Evolutionary conservation across 2,113 vertebrate genomes (phyloP).

Genomic region (Percina caprodes): DNA sequence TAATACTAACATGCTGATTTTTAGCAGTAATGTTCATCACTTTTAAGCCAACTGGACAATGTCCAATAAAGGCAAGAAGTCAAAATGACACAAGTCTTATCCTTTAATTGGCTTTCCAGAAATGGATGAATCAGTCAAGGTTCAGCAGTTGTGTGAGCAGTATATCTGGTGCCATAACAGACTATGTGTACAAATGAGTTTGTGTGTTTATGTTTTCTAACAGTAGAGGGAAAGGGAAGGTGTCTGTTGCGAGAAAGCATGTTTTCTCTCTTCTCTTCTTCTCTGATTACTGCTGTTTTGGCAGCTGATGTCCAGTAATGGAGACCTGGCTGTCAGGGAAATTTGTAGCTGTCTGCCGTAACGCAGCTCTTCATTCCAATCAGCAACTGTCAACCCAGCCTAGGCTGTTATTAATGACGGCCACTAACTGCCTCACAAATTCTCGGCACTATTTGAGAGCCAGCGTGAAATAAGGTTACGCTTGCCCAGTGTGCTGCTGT

Average conservation of each 20-base stretch:
- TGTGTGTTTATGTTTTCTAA: conserved; percentile 58
- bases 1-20: not conserved
- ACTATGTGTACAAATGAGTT: conserved; percentile 33
- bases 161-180: conserved; percentile 1
- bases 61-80: conserved; percentile 14
- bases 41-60: not conserved
- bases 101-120: not conserved
- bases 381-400: conserved; percentile 79
- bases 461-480: conserved; percentile 80
- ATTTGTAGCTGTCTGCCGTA: conserved; percentile 83
- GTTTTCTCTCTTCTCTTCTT: conserved; percentile 68
- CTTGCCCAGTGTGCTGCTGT: conserved; percentile 71
- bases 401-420: conserved; percentile 83
- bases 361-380: conserved; percentile 82
- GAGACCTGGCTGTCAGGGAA: conserved; percentile 83
- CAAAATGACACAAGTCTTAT: not conserved
- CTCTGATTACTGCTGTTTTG: conserved; percentile 82
- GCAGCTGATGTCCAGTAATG: conserved; percentile 82
- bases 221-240: conserved; percentile 38
- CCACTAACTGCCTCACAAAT: conserved; percentile 83
- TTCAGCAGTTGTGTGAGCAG: conserved; percentile 29
- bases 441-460: conserved; percentile 82
- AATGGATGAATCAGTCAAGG: conserved; percentile 24
- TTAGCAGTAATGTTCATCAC: not conserved
- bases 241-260: conserved; percentile 45